Evolutionary conservation across 2,113 vertebrate genomes (phyloP), one percentile per base, ranked within the genome.

Genomic region (Cisticola juncidis): DNA sequence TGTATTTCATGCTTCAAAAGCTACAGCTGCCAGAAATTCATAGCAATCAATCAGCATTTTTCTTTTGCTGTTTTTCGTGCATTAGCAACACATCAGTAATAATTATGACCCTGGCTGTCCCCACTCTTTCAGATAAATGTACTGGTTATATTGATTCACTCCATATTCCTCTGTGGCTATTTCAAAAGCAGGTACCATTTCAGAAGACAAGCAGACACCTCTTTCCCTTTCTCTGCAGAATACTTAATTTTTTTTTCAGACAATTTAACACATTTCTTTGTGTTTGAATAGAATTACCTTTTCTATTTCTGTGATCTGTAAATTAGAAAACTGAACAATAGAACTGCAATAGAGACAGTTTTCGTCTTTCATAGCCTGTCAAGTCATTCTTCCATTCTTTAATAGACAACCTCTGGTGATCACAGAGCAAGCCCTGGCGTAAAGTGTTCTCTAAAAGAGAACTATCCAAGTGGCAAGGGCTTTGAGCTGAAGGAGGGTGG

Each of bases 1-100:
- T 97, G 77, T 81, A 82, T 95, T 97, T 97, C 86, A 96, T 97
- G 96, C 97, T 97, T 97, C 95, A 97, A 95, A 96, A 79, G 54
- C 29, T 95, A 86, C 94, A 97, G 90, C 86, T 97, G 92, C 94
- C 90, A 96, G 81, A 96, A 94, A 91, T 89, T 90, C 78, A 66
- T 44, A 92, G 78, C 88, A 90, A 95, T 97, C 93, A 96, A 97
- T 98, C 97, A 97, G 51, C 61, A 17, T 74, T 81, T 96, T 92
- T 91, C 85, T 93, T 74, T 61, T 36, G 11, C 76, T 91, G 22
- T 79, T 95, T 97, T 95, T 97, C 3, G 0, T 91, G 81, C 92
- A 69, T 97, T 95, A 96, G 71, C 74, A 90, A 76, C 26, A 33
- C 31, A 86, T 35, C 9, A 36, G 35, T 93, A 92, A 95, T 96